These are phyloP conservation scores for Enteromius anoplus DNA, from an alignment of 2,797 vertebrate genomes.

Conservation along the genomic window DNA sequence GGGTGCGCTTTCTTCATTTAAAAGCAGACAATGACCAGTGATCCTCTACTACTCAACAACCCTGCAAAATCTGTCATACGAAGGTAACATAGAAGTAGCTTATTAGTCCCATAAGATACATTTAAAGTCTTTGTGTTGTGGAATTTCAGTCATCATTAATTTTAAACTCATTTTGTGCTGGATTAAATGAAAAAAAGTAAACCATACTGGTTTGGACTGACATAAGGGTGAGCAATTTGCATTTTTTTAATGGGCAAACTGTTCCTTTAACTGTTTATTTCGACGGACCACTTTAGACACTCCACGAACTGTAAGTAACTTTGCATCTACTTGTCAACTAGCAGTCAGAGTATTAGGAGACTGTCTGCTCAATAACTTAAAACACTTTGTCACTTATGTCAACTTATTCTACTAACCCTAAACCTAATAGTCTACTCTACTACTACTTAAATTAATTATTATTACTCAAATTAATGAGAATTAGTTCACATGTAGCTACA, in stretches of 20 bases:
- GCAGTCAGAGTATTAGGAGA: not conserved
- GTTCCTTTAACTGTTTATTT: not conserved
- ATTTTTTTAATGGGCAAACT: not conserved
- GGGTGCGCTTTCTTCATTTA: not conserved
- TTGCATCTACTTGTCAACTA: not conserved
- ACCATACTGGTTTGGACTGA: not conserved
- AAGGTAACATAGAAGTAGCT: not conserved
- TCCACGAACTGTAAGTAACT: not conserved
- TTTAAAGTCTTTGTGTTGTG: not conserved
- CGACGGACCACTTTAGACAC: not conserved
- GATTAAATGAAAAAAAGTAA: not conserved
- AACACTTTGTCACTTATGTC: too few species aligned
- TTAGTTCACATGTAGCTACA: too few species aligned
- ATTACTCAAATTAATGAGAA: too few species aligned
- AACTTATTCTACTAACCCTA: too few species aligned
- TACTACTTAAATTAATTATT: too few species aligned
- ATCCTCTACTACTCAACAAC: not conserved
- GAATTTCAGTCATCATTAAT: not conserved
- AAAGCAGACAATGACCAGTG: not conserved
- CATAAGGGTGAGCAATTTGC: not conserved
- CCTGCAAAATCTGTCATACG: not conserved
- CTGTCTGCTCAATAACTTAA: not conserved
- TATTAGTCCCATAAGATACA: not conserved
- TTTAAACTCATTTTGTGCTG: not conserved
- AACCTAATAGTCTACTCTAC: too few species aligned